Conservation (phyloP, 2,113 vertebrate species). For the Elgaria multicarinata region DNA sequence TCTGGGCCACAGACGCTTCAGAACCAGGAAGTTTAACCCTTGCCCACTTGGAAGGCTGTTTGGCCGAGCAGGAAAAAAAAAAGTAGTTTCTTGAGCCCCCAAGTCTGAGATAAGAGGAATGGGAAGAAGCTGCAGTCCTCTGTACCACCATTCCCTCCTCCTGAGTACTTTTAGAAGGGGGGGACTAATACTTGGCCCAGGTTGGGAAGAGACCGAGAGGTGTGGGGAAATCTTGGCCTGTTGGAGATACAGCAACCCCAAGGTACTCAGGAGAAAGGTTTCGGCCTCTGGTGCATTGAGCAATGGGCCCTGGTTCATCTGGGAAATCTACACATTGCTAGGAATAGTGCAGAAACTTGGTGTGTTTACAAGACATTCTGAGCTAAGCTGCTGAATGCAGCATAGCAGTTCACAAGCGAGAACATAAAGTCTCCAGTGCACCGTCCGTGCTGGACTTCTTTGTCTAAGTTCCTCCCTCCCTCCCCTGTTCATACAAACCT, state of each 20-base stretch:
- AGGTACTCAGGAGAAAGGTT: not conserved
- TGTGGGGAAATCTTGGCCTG: not conserved
- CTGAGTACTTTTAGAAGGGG: not conserved
- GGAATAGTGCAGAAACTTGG: not conserved
- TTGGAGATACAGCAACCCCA: not conserved
- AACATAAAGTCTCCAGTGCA: not conserved
- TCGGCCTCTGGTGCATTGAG: not conserved
- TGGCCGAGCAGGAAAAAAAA: constrained; percentile 15
- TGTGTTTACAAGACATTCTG: not conserved
- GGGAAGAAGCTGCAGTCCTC: not conserved
- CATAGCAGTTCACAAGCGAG: not conserved
- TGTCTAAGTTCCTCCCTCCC: not conserved
- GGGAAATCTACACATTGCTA: not conserved
- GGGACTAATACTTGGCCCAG: not conserved
- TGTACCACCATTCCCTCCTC: not conserved
- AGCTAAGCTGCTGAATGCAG: not conserved
- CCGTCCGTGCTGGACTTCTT: not conserved
- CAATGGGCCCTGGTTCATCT: not conserved
- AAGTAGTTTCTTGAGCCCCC: constrained; percentile 17
- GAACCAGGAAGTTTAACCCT: constrained; percentile 22
- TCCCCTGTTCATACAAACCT: not conserved
- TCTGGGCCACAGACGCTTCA: constrained; percentile 45
- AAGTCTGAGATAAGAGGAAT: not conserved
- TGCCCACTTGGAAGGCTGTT: constrained; percentile 22
- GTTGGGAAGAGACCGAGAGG: not conserved